A percentile compares a stretch with the other conserved stretches of the same genome.
Conservation (phyloP, 2,797 vertebrate species). For the Salmo trutta region DNA sequence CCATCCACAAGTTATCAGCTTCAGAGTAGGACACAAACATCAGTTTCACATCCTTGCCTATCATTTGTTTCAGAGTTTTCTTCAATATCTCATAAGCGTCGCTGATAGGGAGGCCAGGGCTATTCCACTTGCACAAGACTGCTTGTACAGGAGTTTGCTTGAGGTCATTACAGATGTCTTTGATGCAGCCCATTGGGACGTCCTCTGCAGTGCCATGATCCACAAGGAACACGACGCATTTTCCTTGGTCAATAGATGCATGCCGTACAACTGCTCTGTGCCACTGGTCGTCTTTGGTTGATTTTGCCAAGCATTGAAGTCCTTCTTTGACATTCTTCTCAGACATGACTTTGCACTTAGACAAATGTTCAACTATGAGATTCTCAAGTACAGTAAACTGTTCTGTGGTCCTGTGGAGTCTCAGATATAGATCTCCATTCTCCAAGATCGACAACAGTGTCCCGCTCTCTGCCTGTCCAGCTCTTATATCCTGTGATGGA, state of each 20-base stretch:
- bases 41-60: slow-evolving; percentile 65
- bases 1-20: slow-evolving; percentile 69
- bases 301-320: slow-evolving; percentile 74
- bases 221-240: slow-evolving; percentile 71
- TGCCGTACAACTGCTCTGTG: slow-evolving; percentile 70
- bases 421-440: slow-evolving; percentile 71
- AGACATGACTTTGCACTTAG: slow-evolving; percentile 39
- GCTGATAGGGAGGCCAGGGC: slow-evolving; percentile 44
- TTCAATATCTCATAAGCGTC: slow-evolving; percentile 35
- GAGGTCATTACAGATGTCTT: slow-evolving; percentile 46
- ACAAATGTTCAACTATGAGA: slow-evolving; percentile 57
- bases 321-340: slow-evolving; percentile 67
- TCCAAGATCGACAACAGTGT: slow-evolving; percentile 67
- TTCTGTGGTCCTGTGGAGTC: slow-evolving; percentile 60
- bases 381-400: slow-evolving; percentile 54
- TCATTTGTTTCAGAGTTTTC: slow-evolving; percentile 51
- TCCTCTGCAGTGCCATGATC: slow-evolving; percentile 72
- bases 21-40: slow-evolving; percentile 71
- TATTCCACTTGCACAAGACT: slow-evolving; percentile 73
- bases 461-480: slow-evolving; percentile 64
- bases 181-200: slow-evolving; percentile 59
- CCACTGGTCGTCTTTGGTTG: slow-evolving; percentile 62
- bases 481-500: slow-evolving; percentile 49
- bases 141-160: slow-evolving; percentile 69
- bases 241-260: slow-evolving; percentile 39